phyloP scores from a whole-genome alignment of 1,140 invertebrate genomes.

The Doryteuthis pealeii region DNA sequence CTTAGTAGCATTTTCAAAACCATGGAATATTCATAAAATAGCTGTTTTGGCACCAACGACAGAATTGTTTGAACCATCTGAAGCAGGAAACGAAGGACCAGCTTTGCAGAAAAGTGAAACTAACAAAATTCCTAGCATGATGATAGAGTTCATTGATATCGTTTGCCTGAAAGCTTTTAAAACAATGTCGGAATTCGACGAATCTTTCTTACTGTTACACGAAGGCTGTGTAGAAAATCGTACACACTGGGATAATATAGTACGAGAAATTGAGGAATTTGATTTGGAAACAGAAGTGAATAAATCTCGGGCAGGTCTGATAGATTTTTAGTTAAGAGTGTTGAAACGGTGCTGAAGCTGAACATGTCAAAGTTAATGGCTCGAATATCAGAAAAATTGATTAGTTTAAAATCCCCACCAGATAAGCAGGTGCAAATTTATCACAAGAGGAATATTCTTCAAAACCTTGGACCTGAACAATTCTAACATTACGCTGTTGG shows the following conservation, averaged over 20 bases:
- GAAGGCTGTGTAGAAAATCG: background rate
- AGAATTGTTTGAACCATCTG: background rate
- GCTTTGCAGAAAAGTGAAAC: background rate
- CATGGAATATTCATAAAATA: background rate
- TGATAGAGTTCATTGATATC: background rate
- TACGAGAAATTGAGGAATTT: background rate
- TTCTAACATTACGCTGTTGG: too few species aligned
- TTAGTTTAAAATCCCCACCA: background rate
- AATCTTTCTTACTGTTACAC: background rate
- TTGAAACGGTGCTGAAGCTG: background rate
- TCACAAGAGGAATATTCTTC: background rate
- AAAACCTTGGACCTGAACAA: background rate
- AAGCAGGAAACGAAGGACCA: background rate
- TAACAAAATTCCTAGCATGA: background rate
- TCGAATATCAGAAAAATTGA: background rate
- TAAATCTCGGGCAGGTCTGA: background rate
- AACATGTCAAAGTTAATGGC: background rate
- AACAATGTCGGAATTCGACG: background rate
- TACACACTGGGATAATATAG: background rate
- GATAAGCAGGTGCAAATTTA: background rate
- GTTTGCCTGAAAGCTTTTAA: background rate
- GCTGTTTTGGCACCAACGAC: background rate
- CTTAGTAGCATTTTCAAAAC: background rate
- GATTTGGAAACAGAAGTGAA: background rate
- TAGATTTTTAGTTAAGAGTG: background rate